phyloP scores from a whole-genome alignment of 2,888 invertebrate species.

The Poecilus cupreus region DNA sequence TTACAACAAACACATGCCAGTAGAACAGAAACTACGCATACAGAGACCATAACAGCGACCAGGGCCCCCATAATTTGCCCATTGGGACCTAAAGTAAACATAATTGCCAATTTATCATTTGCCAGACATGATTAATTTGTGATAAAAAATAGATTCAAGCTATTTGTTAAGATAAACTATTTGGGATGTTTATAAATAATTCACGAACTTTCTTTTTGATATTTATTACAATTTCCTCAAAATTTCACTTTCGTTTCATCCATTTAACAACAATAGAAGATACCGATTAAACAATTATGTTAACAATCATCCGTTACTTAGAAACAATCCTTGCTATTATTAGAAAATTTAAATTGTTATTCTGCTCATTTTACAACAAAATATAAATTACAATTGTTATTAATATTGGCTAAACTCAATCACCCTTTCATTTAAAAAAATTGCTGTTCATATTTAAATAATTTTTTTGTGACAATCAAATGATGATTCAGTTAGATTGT shows the following conservation, averaged over 20 bases:
- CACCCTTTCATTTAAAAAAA: not conserved
- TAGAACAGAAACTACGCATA: slow-evolving; percentile 70
- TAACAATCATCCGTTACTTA: not conserved
- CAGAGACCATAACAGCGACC: slow-evolving; percentile 70
- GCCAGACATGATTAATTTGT: not conserved
- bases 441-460: not conserved
- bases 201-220: slow-evolving; percentile 7
- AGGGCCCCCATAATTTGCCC: slow-evolving; percentile 70
- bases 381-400: too few relatives aligned
- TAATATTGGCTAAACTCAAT: too few relatives aligned
- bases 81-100: slow-evolving; percentile 67
- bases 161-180: not conserved
- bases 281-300: not conserved
- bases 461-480: slow-evolving; percentile 8
- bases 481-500: slow-evolving; percentile 24
- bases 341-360: not conserved
- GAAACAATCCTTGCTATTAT: not conserved
- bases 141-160: not conserved
- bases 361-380: too few relatives aligned
- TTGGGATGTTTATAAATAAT: slow-evolving; percentile 8
- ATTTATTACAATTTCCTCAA: not conserved
- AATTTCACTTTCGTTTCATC: slow-evolving; percentile 26
- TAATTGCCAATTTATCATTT: slow-evolving; percentile 42
- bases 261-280: slow-evolving; percentile 12
- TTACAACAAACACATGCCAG: slow-evolving; percentile 72